Conservation (phyloP, 1,140 invertebrate species). For the Radopholus similis region DNA sequence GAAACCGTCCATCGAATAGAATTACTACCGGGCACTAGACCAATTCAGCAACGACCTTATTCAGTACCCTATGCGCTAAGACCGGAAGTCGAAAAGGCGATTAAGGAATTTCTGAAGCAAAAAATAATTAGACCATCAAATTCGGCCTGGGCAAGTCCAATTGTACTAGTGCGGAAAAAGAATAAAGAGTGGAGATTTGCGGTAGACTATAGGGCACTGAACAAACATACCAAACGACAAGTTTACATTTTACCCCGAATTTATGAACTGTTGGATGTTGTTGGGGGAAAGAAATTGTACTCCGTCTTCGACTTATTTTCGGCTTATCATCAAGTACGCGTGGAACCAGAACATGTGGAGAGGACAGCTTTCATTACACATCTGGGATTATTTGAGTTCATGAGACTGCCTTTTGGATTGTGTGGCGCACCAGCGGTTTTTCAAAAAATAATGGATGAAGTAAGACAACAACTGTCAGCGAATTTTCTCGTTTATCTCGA, state of each 20-base stretch:
- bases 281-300: not conserved
- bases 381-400: not conserved
- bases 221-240: not conserved
- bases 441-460: slow-evolving; percentile 10
- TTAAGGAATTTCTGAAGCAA: slow-evolving; percentile 25
- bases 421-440: not conserved
- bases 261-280: not conserved
- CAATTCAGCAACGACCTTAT: slow-evolving; percentile 5
- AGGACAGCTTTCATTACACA: not conserved
- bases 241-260: not conserved
- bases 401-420: slow-evolving; percentile 5
- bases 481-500: slow-evolving; percentile 23
- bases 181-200: slow-evolving; percentile 9
- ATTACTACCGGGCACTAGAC: not conserved
- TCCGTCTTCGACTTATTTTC: not conserved
- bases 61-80: not conserved
- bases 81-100: slow-evolving; percentile 24
- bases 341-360: not conserved
- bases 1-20: slow-evolving; percentile 9
- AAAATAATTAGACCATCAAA: slow-evolving; percentile 27
- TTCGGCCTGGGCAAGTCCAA: slow-evolving; percentile 11
- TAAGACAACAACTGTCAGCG: not conserved
- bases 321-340: not conserved
- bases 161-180: slow-evolving; percentile 19
- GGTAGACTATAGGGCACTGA: slow-evolving; percentile 14